Evolutionary conservation across 2,888 invertebrate genomes (phyloP), one percentile per base, ranked within the genome.

Genomic region (Dorcus hopei): DNA sequence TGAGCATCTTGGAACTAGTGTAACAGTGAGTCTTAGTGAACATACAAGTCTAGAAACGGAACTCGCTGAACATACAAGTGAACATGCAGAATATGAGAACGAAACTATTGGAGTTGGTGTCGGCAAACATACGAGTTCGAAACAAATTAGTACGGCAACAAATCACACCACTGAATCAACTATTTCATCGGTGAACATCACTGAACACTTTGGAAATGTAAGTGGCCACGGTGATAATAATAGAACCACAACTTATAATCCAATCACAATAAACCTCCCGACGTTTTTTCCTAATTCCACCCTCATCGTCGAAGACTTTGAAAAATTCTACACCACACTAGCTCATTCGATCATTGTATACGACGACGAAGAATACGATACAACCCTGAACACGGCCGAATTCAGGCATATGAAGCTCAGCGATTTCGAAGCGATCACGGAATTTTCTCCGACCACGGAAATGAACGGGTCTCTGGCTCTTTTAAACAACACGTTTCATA

Each of bases 351-450:
- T 39, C 1, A 40, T 49, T 4, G 39, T 57, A 11, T 49, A 57
- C 9, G 65, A 66, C 47, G 64, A 65, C 57, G 65, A 63, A 58
- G 63, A 50, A 19, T 58, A 50, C 3, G 68, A 68, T 52, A 38
- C 47, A 3, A 61, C 65, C 3, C 8, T 70, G 19, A 61, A 68
- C 48, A 52, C 61, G 2, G 40, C 53, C 16, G 53, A 54, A 16
- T 68, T 68, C 54, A 57, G 63, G 33, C 59, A 57, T 7, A 67
- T 67, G 68, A 65, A 64, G 38, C 49, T 64, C 9, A 53, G 61
- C 11, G 68, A 69, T 53, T 69, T 68, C 49, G 52, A 55, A 14
- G 40, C 14, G 33, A 61, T 69, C 39, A 69, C 69, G 1, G 69
- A 69, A 56, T 67, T 59, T 60, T 54, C 64, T 3, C 56, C 60